Conservation (phyloP, 1,140 invertebrate genomes). For the Trissolcus basalis region DNA sequence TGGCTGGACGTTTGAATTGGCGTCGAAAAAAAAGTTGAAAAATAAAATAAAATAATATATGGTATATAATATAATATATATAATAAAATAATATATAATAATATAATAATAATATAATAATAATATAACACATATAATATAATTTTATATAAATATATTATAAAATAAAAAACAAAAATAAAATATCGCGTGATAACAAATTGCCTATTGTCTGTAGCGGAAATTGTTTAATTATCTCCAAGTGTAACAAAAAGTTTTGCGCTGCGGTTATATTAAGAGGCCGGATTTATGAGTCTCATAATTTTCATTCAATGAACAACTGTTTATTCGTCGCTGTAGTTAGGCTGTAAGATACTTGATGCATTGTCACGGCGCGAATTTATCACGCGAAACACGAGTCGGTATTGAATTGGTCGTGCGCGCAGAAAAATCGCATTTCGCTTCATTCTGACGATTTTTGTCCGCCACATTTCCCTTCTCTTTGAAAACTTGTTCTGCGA, state of each 20-base stretch:
- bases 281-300: slow-evolving; percentile 45
- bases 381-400: slow-evolving; percentile 55
- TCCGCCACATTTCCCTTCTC: slow-evolving; percentile 40
- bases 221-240: not conserved
- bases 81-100: too few relatives aligned
- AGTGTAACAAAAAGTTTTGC: not conserved
- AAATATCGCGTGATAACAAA: too few relatives aligned
- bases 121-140: too few relatives aligned
- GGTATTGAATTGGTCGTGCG: slow-evolving; percentile 52
- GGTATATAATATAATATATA: too few relatives aligned
- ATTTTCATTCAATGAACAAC: slow-evolving; percentile 48
- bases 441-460: slow-evolving; percentile 52
- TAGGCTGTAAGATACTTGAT: slow-evolving; percentile 45
- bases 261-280: slow-evolving; percentile 6
- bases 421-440: slow-evolving; percentile 48
- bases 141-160: too few relatives aligned
- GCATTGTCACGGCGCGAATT: slow-evolving; percentile 50
- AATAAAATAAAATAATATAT: too few relatives aligned
- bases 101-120: too few relatives aligned
- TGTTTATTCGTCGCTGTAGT: slow-evolving; percentile 44
- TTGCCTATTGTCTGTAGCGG: too few relatives aligned
- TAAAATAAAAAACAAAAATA: too few relatives aligned
- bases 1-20: too few relatives aligned
- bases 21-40: too few relatives aligned
- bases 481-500: slow-evolving; percentile 54